Percentiles rank a stretch among this genome's conserved stretches.
Evolutionary conservation across 2,113 vertebrate species (phyloP).

Genomic region (Neolamprologus kungweensis): DNA sequence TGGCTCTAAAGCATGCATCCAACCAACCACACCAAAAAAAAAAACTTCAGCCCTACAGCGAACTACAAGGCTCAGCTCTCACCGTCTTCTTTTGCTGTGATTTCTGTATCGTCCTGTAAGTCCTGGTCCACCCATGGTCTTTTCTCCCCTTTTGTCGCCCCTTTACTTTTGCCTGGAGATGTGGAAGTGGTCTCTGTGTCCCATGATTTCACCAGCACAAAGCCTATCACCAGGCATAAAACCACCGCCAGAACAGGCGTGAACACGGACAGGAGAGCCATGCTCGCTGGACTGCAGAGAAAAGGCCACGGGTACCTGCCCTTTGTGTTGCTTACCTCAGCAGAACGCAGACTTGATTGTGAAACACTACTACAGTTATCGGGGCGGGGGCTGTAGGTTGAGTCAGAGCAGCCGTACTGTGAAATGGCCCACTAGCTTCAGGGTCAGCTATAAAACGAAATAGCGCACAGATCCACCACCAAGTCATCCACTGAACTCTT

Average conservation of each 20-base stretch:
- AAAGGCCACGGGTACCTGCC: neutral
- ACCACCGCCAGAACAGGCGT: conserved; percentile 78
- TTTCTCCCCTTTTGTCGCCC: neutral
- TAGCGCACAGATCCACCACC: neutral
- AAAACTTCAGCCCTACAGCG: neutral
- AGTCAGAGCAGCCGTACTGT: neutral
- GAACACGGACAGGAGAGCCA: conserved; percentile 75
- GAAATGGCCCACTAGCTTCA: neutral
- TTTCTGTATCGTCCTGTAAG: conserved; percentile 75
- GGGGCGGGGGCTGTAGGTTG: neutral
- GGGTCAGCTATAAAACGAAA: neutral
- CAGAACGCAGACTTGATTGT: neutral
- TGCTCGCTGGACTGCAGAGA: conserved; percentile 15
- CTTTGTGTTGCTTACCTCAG: neutral
- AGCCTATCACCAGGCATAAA: conserved; percentile 76
- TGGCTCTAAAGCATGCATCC: neutral
- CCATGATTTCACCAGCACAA: conserved; percentile 67
- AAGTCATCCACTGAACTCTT: neutral
- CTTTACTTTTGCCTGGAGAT: neutral
- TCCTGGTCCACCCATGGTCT: conserved; percentile 83
- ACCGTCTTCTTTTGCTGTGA: conserved; percentile 63
- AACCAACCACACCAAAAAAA: neutral
- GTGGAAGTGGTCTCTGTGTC: conserved; percentile 5
- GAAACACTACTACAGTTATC: neutral
- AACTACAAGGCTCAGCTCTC: neutral